Evolutionary conservation across 1,140 invertebrate species (phyloP).

Genomic region (Microvelia longipes): DNA sequence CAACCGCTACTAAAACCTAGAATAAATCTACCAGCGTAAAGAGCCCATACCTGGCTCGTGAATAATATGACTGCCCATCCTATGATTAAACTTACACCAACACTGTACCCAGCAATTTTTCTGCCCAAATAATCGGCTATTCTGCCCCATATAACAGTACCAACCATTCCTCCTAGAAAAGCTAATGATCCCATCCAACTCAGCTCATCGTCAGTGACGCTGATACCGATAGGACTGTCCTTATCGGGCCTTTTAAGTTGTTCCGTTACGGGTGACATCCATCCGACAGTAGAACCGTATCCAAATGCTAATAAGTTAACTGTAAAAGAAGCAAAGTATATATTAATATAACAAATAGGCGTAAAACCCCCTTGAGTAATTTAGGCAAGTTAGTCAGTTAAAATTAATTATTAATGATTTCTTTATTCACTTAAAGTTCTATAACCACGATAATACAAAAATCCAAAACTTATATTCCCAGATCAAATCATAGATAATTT

Average conservation of each 20-base stretch:
- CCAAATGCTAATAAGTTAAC: conserved; percentile 33
- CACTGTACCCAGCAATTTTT: conserved; percentile 48
- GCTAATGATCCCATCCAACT: conserved; percentile 48
- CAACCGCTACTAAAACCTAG: conserved; percentile 60
- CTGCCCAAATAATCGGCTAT: conserved; percentile 60
- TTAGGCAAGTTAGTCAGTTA: too few relatives aligned
- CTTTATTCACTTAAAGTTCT: too few relatives aligned
- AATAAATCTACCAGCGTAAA: conserved; percentile 57
- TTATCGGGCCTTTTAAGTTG: conserved; percentile 29
- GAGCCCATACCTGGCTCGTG: conserved; percentile 38
- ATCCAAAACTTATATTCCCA: too few relatives aligned
- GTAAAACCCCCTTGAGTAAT: too few relatives aligned
- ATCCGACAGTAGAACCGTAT: conserved; percentile 34
- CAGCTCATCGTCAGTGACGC: conserved; percentile 31
- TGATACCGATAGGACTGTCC: conserved; percentile 28
- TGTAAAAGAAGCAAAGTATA: too few relatives aligned
- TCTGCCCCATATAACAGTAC: conserved; percentile 49
- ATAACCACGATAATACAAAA: too few relatives aligned
- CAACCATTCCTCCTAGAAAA: conserved; percentile 57
- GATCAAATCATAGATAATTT: too few relatives aligned
- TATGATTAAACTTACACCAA: conserved; percentile 51
- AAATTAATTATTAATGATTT: too few relatives aligned
- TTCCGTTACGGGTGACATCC: conserved; percentile 34
- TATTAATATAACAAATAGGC: too few relatives aligned
- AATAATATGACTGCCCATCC: conserved; percentile 59